Percentiles rank a stretch among this genome's conserved stretches.
Evolutionary conservation across 2,888 invertebrate species (phyloP).

Genomic region (Coelopa pilipes): DNA sequence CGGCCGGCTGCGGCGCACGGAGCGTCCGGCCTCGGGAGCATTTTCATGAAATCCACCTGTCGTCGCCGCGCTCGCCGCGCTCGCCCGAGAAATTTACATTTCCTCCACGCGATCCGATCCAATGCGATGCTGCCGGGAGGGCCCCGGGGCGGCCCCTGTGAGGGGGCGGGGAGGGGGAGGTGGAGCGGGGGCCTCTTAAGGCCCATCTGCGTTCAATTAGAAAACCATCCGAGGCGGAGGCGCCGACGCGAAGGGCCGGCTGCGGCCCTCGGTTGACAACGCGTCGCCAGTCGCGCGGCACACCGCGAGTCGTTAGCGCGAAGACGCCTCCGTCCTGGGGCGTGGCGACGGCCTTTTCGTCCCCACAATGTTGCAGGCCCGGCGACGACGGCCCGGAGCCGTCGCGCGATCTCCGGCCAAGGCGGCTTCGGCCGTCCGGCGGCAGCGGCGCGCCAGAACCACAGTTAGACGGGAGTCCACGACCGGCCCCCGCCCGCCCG

Average conservation of each 20-base stretch:
- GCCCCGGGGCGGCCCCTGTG: not conserved
- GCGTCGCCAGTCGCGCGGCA: no score
- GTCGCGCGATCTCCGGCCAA: no score
- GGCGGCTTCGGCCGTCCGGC: no score
- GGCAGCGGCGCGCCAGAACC: no score
- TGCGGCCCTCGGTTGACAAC: no score
- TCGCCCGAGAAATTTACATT: constrained; percentile 33
- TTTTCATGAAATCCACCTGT: constrained; percentile 38
- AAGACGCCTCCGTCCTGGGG: no score
- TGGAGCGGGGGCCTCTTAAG: not conserved
- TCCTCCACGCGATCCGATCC: constrained; percentile 23
- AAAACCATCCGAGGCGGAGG: constrained; percentile 27
- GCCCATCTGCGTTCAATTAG: constrained; percentile 15
- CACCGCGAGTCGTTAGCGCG: no score
- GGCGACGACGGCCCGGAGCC: not conserved
- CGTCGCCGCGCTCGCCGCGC: constrained; percentile 22
- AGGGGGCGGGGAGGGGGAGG: not conserved
- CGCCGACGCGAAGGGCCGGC: no score
- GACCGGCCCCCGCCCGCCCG: no score
- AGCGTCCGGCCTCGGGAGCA: constrained; percentile 21
- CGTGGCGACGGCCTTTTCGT: no score
- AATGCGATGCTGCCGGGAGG: not conserved
- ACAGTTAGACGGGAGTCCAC: no score
- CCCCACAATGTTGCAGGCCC: not conserved
- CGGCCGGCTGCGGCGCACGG: not conserved